Evolutionary conservation across 2,113 vertebrate genomes (phyloP), one percentile per base, ranked within the genome.

Genomic region (Dinomys branickii): DNA sequence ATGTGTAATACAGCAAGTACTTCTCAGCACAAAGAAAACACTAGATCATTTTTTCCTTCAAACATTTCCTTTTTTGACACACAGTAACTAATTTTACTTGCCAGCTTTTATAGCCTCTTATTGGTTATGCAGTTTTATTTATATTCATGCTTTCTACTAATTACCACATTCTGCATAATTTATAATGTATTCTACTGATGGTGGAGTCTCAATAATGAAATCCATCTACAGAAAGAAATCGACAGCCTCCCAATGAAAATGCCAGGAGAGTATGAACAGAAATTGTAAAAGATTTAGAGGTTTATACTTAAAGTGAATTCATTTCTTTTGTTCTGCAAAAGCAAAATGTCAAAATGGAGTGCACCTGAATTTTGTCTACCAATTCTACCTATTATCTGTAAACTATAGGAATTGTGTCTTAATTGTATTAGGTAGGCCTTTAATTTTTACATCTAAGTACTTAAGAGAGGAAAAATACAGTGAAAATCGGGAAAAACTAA

Each of bases 101-200:
- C 97, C 96, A 97, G 95, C 38, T 96, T 98, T 98, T 98, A 98
- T 97, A 89, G 90, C 92, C 96, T 96, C 98, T 98, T 98, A 98
- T 97, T 98, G 97, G 94, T 90, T 91, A 80, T 98, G 94, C 85
- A 92, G 92, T 86, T 97, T 97, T 98, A 97, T 97, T 98, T 98
- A 97, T 97, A 97, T 92, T 95, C 96, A 95, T 96, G 81, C 96
- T 96, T 87, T 77, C 80, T 86, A 81, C 97, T 97, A 98, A 98
- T 98, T 98, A 98, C 89, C 96, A 95, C 96, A 93, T 83, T 97
- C 82, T 97, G 97, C 96, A 97, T 97, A 98, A 98, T 98, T 97
- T 98, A 97, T 97, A 96, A 96, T 81, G 56, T 50, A 97, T 86
- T 95, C 92, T 95, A 95, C 90, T 96, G 88, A 97, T 89, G 77